Percentiles rank a stretch among this genome's conserved stretches.
These are phyloP conservation scores for Gouania willdenowi DNA, from an alignment of 2,797 vertebrate species.

Conservation along the genomic window DNA sequence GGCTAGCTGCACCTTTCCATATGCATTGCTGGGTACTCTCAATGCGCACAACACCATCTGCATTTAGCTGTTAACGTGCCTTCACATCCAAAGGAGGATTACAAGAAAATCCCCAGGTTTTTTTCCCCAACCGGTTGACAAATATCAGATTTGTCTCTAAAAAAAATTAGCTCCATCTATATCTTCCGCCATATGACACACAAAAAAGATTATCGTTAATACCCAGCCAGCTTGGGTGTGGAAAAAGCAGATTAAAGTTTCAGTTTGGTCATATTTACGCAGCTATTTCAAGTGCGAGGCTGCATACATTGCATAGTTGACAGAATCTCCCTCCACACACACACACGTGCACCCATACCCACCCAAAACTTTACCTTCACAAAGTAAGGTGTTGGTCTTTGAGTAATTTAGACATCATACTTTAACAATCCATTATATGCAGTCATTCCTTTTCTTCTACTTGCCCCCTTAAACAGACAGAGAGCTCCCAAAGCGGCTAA, in stretches of 20 bases:
- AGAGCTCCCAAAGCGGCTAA: slow-evolving; percentile 70
- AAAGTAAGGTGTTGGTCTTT: slow-evolving; percentile 67
- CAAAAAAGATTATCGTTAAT: slow-evolving; percentile 84
- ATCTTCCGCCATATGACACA: slow-evolving; percentile 83
- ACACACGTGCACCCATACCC: slow-evolving; percentile 5
- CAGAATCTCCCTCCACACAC: slow-evolving; percentile 30
- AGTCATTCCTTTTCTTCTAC: slow-evolving; percentile 69
- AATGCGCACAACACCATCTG: slow-evolving; percentile 76
- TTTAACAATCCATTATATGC: slow-evolving; percentile 80
- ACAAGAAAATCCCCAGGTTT: slow-evolving; percentile 78
- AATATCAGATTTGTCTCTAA: slow-evolving; percentile 88
- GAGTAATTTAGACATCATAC: slow-evolving; percentile 77
- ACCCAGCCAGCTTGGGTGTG: slow-evolving; percentile 80
- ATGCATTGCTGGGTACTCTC: slow-evolving; percentile 63
- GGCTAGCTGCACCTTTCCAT: slow-evolving; percentile 54
- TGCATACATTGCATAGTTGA: slow-evolving; percentile 49
- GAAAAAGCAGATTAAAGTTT: slow-evolving; percentile 87
- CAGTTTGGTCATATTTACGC: slow-evolving; percentile 80
- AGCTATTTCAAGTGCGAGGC: slow-evolving; percentile 66
- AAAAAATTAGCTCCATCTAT: slow-evolving; percentile 84
- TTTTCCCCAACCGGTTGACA: slow-evolving; percentile 82
- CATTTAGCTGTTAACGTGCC: slow-evolving; percentile 80
- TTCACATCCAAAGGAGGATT: slow-evolving; percentile 80
- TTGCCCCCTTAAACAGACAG: slow-evolving; percentile 77
- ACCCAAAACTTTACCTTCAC: slow-evolving; percentile 46